A percentile compares a stretch with the other conserved stretches of the same genome.
Evolutionary conservation across 2,888 invertebrate species (phyloP).

Genomic region (Seira ritae): DNA sequence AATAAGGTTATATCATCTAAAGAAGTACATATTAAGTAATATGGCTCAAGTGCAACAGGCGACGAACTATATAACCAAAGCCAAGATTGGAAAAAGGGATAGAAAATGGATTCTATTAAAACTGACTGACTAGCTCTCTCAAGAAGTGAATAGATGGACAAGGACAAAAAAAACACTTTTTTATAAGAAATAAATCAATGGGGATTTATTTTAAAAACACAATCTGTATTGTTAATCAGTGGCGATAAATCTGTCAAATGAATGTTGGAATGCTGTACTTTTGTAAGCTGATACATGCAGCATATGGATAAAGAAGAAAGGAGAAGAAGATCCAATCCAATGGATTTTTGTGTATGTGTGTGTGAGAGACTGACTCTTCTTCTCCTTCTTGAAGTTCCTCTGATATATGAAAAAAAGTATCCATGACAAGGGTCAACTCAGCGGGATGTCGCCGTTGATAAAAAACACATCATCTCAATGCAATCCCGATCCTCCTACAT

Average conservation of each 20-base stretch:
- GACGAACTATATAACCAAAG: too few relatives aligned
- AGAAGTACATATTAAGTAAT: neutral
- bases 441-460: constrained; percentile 74
- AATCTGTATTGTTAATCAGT: constrained; percentile 74
- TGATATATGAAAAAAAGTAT: constrained; percentile 71
- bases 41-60: neutral
- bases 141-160: constrained; percentile 33
- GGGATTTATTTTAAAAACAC: constrained; percentile 74
- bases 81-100: constrained; percentile 3
- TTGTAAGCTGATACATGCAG: constrained; percentile 74
- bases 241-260: constrained; percentile 74
- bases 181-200: constrained; percentile 74
- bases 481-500: constrained; percentile 73
- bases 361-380: constrained; percentile 50
- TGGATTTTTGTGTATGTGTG: constrained; percentile 32
- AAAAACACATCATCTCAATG: constrained; percentile 69
- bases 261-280: constrained; percentile 74
- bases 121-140: neutral
- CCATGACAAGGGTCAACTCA: constrained; percentile 74
- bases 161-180: constrained; percentile 66
- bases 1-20: constrained; percentile 10
- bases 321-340: constrained; percentile 13
- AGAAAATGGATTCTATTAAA: constrained; percentile 21
- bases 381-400: constrained; percentile 46
- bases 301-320: constrained; percentile 43